phyloP scores from a whole-genome alignment of 2,113 vertebrate species.

The Eulemur rufifrons region DNA sequence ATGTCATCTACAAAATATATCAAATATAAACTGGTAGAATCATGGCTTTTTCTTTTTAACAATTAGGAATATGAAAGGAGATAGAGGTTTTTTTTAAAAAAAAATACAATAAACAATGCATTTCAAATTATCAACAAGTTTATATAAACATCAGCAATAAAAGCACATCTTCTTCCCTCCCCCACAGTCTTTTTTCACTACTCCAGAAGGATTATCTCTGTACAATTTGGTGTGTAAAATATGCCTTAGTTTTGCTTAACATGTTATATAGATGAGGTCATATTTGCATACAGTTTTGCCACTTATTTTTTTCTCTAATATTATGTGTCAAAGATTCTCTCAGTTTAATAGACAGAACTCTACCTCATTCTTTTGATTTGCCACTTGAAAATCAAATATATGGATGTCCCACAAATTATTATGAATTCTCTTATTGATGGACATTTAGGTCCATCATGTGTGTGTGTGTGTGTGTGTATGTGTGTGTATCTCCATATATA shows the following conservation, averaged over 20 bases:
- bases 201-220: background rate
- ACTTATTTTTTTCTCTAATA: background rate
- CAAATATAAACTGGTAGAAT: background rate
- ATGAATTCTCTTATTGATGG: background rate
- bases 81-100: background rate
- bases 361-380: background rate
- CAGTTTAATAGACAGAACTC: background rate
- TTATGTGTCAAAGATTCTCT: background rate
- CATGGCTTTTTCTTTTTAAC: background rate
- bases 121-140: background rate
- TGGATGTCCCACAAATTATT: background rate
- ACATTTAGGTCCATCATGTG: background rate
- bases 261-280: background rate
- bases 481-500: background rate
- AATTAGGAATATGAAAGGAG: constrained; percentile 20
- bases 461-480: too few species aligned
- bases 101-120: background rate
- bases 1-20: background rate
- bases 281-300: background rate
- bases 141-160: background rate
- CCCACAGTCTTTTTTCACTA: background rate
- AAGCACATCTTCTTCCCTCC: background rate
- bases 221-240: background rate
- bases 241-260: background rate
- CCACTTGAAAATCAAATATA: background rate